Evolutionary conservation across 2,888 invertebrate species (phyloP), one percentile per base, ranked within the genome.

Genomic region (Ornithoptera priamus): DNA sequence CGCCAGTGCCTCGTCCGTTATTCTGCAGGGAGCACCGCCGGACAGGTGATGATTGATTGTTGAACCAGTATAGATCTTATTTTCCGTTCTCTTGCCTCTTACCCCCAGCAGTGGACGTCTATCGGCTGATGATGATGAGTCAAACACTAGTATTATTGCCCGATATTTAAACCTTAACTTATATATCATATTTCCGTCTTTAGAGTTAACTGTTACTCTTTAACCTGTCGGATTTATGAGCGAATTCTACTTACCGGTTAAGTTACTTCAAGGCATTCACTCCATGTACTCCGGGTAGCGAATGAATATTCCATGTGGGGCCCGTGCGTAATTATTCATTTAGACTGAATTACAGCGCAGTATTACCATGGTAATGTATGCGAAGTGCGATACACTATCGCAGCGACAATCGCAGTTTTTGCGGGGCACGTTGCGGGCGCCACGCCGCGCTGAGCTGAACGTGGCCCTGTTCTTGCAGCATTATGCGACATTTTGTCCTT

Each of bases 251-350:
- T 4, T 18, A 12, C 4, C 20, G 20, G n/a, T 56, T 56, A 58
- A 22, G 20, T 58, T 58, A 22, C 22, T 53, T 53, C 6, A 58
- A 22, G 57, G 3, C 22, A 10, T 57, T 57, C n/a, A n/a, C 57
- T 22, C 20, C 62, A 46, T 15, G 42, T 62, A 46, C 56, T 58
- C 50, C 15, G 46, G 46, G 22, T 58, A 61, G 61, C 68, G 71
- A 75, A 77, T 77, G 74, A 75, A 78, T 79, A 77, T 75, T 77
- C 75, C 70, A 73, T 73, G 67, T 66, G 72, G 68, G 62, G 70
- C 66, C 71, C 74, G 71, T 74, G 75, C 71, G 74, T 77, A 75
- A 77, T 79, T 76, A 78, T 77, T 77, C 75, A 78, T 77, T 78
- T 75, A 77, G 76, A 71, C 73, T 72, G 75, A 77, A 76, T 77